Conservation (phyloP, 2,797 vertebrate species). For the Semotilus atromaculatus region DNA sequence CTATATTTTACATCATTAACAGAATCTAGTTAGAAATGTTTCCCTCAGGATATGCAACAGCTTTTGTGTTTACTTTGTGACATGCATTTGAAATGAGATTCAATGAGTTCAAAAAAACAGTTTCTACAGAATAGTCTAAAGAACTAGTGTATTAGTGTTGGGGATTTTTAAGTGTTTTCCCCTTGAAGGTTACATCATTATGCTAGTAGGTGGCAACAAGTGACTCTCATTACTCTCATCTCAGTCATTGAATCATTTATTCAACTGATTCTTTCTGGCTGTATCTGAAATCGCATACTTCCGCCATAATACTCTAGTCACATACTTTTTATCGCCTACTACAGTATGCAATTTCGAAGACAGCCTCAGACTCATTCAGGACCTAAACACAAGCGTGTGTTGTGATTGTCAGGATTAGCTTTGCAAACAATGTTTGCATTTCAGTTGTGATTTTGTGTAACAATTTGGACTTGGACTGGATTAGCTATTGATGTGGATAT, state of each 20-base stretch:
- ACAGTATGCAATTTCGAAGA: neutral
- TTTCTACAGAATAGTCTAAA: neutral
- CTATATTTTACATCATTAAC: conserved; percentile 29
- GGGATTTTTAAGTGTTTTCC: neutral
- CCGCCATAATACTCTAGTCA: neutral
- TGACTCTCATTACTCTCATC: neutral
- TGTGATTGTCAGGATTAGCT: neutral
- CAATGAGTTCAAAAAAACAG: neutral
- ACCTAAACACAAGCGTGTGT: neutral
- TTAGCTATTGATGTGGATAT: neutral
- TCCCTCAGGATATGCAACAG: conserved; percentile 14
- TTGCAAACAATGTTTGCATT: neutral
- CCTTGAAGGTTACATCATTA: neutral
- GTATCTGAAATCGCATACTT: neutral
- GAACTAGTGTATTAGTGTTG: neutral
- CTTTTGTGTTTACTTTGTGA: conserved; percentile 7
- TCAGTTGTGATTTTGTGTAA: neutral
- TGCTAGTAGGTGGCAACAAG: conserved; percentile 5
- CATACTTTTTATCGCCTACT: neutral
- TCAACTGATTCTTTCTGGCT: neutral
- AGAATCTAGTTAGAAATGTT: conserved; percentile 15
- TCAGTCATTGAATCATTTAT: neutral
- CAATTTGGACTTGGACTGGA: neutral
- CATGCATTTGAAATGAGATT: conserved; percentile 11
- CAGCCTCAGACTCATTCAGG: neutral